Percentiles rank a stretch among this genome's conserved stretches.
These are phyloP conservation scores for Monoplex corrugatus DNA, from an alignment of 2,888 invertebrate genomes.

Conservation along the genomic window DNA sequence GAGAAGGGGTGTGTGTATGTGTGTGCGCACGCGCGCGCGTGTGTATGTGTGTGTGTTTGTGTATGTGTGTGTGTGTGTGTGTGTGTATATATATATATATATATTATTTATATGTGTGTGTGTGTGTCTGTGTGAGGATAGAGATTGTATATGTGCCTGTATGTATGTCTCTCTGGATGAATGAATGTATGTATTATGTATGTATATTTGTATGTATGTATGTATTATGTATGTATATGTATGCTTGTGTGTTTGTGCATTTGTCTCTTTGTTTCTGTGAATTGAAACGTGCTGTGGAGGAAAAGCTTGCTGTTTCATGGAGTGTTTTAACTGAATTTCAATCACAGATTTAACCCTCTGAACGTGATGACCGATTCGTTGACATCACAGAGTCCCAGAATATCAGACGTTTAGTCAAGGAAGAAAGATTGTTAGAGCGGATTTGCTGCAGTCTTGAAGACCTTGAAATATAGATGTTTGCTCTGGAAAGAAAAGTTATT, in stretches of 20 bases:
- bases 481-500: no score
- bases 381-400: no score
- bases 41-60: constrained; percentile 1
- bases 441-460: no score
- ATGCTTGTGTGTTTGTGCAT: not conserved
- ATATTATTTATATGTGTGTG: not conserved
- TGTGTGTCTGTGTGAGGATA: not conserved
- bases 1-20: not conserved
- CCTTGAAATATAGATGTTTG: no score
- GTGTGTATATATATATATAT: not conserved
- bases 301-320: no score
- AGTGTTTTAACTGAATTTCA: not conserved
- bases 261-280: no score
- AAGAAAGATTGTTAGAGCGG: no score
- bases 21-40: not conserved
- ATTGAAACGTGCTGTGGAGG: no score
- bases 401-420: no score
- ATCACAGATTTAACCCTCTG: no score
- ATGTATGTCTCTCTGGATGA: not conserved
- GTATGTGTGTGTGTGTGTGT: not conserved
- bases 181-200: not conserved
- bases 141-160: not conserved
- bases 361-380: not conserved
- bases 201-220: not conserved
- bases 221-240: not conserved